Base-by-base conservation (phyloP, 2,113 vertebrate species). In the Setophaga petechia region DNA sequence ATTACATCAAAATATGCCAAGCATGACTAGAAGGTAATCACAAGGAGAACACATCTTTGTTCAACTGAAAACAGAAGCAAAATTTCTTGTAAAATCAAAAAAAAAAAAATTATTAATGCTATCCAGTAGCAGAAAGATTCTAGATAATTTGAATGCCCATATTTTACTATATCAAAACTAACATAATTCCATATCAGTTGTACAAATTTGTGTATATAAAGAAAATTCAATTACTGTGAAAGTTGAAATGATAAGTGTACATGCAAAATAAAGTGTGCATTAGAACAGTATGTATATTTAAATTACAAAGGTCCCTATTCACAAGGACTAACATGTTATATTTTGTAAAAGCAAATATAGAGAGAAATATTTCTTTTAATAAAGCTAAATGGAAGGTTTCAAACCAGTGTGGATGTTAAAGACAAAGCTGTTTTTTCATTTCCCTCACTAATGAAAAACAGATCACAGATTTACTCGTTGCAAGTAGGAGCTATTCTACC, bases 1-100 rank as follows among this genome's bases (percentile, higher is more conserved):
- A 96, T 91, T 96, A 93, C 39, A 93, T 57, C 58, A 92, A 96
- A 96, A 91, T 94, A 94, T 74, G 84, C 63, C 80, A 91, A 43
- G 27, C 49, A 49, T 88, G 79, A 97, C 90, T 94, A 30, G 54
- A 95, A 95, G 44, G 43, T 95, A 96, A 96, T 93, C 93, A 94
- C 41, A 93, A 63, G 44, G 79, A 74, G 95, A 96, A 97, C 84
- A 89, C 43, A 75, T 95, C 62, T 94, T 89, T 67, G 69, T 90
- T 94, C 87, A 97, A 73, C 65, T 94, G 96, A 85, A 35, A 95
- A 66, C 44, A 95, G 68, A 93, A 74, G 63, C 35, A 93, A 58
- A 77, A 77, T 75, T 59, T 80, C 61, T 92, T 75, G 37, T 43
- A 89, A 88, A 97, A 97, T 52, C 87, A 13, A 52, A 33, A 94